phyloP scores from a whole-genome alignment of 2,888 invertebrate genomes.

The Nineta flava region DNA sequence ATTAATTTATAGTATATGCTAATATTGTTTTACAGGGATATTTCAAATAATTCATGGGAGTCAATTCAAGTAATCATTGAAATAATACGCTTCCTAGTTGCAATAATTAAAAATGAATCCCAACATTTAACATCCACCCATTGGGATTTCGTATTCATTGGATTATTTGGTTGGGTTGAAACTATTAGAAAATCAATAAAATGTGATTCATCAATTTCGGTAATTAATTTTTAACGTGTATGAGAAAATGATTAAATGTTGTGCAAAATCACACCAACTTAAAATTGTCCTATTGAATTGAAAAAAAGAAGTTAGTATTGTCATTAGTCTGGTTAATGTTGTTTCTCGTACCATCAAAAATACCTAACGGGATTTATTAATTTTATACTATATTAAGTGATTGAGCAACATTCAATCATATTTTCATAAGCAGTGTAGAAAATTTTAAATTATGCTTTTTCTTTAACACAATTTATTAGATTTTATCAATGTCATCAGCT shows the following conservation, averaged over 20 bases:
- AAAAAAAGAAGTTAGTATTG: too few species aligned
- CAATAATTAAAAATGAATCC: slow-evolving; percentile 20
- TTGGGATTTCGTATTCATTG: slow-evolving; percentile 63
- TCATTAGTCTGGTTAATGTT: too few species aligned
- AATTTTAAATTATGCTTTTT: too few species aligned
- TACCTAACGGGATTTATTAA: too few species aligned
- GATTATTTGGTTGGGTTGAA: slow-evolving; percentile 49
- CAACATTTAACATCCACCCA: slow-evolving; percentile 26
- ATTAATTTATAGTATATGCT: too few species aligned
- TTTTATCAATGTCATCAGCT: slow-evolving; percentile 32
- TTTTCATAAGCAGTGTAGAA: too few species aligned
- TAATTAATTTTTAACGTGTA: slow-evolving; percentile 9
- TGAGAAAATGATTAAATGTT: not conserved
- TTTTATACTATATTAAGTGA: too few species aligned
- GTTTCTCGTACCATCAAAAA: too few species aligned
- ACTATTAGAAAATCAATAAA: slow-evolving; percentile 28
- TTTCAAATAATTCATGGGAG: slow-evolving; percentile 14
- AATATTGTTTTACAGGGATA: not conserved
- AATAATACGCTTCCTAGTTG: slow-evolving; percentile 24
- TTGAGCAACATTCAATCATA: too few species aligned
- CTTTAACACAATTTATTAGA: slow-evolving; percentile 25
- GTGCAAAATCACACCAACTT: too few species aligned
- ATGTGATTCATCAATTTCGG: not conserved
- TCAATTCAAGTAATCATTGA: slow-evolving; percentile 25
- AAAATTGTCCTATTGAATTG: too few species aligned